Evolutionary conservation across 2,113 vertebrate species (phyloP), one percentile per base, ranked within the genome.

Genomic region (Rhabdomys dilectus): DNA sequence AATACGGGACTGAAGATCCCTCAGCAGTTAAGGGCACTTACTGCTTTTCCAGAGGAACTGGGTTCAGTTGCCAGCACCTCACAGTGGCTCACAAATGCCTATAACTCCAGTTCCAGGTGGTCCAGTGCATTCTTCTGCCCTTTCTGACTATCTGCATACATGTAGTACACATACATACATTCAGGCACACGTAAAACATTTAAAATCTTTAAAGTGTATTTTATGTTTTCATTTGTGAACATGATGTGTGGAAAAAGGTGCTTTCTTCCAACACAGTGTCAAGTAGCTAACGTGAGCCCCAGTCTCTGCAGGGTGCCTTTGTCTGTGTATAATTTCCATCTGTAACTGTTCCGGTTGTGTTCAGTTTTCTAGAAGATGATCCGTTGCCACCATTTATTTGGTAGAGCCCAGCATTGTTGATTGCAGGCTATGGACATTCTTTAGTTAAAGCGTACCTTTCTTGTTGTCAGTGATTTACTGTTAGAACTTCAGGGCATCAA

Each of bases 381-480:
- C 36, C 53, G 82, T 89, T 64, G 24, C 78, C 56, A 45, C 53
- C 0, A 7, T 89, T 80, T 62, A 9, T 78, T 68, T 78, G 64
- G 22, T 81, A 36, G 29, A 85, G 42, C 1, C 45, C 60, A 64
- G 7, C n/a, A 16, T 5, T 64, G 58, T 58, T 60, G 60, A 36
- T 45, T 81, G 48, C 34, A 88, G 10, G 7, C 94, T 34, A 9
- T 48, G 13, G 84, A 12, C 88, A 21, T 91, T 91, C 10, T 85
- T 73, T 81, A 80, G 75, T 80, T 96, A 51, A 92, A 72, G 26
- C 66, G 21, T 75, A 51, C 31, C 31, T 0, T 1, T 81, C 91
- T 91, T 93, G 84, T 84, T 84, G 58, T 72, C 66, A 73, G 42
- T 87, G 76, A 48, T 60, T 93, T 72, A 64, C 34, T 39, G 15